phyloP scores from a whole-genome alignment of 2,888 invertebrate genomes.

The Asteroscopus sphinx region DNA sequence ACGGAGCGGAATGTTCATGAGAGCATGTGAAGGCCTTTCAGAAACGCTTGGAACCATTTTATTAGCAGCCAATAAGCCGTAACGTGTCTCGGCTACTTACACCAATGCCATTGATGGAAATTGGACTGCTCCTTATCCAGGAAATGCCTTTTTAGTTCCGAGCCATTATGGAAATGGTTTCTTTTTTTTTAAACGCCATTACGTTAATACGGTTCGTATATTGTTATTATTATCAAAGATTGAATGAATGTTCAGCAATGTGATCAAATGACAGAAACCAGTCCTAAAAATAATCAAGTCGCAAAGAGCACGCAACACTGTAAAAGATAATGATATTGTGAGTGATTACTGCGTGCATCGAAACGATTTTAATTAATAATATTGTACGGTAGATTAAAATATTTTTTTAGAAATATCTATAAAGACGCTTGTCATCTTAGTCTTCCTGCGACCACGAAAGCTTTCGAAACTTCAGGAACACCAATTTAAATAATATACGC shows the following conservation, averaged over 20 bases:
- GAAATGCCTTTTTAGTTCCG: constrained; percentile 29
- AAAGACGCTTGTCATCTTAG: too few relatives aligned
- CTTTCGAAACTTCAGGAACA: too few relatives aligned
- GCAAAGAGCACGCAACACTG: too few relatives aligned
- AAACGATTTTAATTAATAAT: too few relatives aligned
- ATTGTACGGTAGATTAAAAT: too few relatives aligned
- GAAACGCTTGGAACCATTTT: constrained; percentile 63
- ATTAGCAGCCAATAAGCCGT: constrained; percentile 73
- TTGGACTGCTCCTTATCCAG: constrained; percentile 39
- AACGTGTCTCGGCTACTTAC: constrained; percentile 52
- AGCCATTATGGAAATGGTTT: constrained; percentile 21
- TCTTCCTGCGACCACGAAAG: too few relatives aligned
- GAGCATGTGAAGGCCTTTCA: constrained; percentile 69
- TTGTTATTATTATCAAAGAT: constrained; percentile 1
- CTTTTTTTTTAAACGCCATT: constrained; percentile 12
- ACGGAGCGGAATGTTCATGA: constrained; percentile 67
- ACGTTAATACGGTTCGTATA: neutral
- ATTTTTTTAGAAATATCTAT: too few relatives aligned
- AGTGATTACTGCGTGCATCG: too few relatives aligned
- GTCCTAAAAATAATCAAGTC: too few relatives aligned
- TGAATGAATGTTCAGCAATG: neutral
- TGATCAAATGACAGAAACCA: constrained; percentile 23
- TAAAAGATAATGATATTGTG: too few relatives aligned
- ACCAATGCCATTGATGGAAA: constrained; percentile 49
- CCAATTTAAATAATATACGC: too few relatives aligned